Evolutionary conservation across 1,140 invertebrate genomes (phyloP).

Genomic region (Meteorus sp.): DNA sequence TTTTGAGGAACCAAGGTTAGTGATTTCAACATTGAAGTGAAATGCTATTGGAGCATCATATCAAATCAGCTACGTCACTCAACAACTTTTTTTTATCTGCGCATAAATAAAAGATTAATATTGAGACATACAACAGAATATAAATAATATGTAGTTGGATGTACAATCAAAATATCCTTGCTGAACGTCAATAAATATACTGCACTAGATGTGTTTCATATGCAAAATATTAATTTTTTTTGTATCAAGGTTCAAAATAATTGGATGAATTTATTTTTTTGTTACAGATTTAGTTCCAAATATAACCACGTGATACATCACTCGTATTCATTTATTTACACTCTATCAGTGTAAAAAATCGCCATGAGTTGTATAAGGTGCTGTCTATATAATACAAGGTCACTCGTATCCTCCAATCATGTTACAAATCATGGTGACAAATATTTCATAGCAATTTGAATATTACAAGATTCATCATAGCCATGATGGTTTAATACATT

Average conservation of each 20-base stretch:
- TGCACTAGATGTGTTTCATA: too few species aligned
- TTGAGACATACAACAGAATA: too few species aligned
- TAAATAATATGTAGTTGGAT: too few species aligned
- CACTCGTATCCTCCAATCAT: conserved; percentile 51
- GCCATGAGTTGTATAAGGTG: conserved; percentile 55
- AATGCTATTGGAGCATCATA: conserved; percentile 1
- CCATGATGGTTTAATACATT: too few species aligned
- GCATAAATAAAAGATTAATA: conserved; percentile 6
- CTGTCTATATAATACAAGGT: conserved; percentile 51
- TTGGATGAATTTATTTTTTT: neutral
- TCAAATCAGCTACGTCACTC: conserved; percentile 26
- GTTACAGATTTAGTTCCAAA: conserved; percentile 5
- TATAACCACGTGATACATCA: neutral
- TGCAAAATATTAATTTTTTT: too few species aligned
- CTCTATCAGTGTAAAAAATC: neutral
- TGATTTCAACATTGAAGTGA: conserved; percentile 20
- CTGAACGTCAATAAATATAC: too few species aligned
- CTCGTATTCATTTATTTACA: neutral
- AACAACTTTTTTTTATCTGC: conserved; percentile 21
- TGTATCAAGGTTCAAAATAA: too few species aligned
- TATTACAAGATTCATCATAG: too few species aligned
- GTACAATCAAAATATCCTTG: too few species aligned
- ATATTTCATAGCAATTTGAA: too few species aligned
- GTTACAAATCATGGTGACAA: conserved; percentile 54
- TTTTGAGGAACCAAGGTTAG: conserved; percentile 20